These are phyloP conservation scores for Biston betularia DNA, from an alignment of 2,888 invertebrate species.

Conservation along the genomic window DNA sequence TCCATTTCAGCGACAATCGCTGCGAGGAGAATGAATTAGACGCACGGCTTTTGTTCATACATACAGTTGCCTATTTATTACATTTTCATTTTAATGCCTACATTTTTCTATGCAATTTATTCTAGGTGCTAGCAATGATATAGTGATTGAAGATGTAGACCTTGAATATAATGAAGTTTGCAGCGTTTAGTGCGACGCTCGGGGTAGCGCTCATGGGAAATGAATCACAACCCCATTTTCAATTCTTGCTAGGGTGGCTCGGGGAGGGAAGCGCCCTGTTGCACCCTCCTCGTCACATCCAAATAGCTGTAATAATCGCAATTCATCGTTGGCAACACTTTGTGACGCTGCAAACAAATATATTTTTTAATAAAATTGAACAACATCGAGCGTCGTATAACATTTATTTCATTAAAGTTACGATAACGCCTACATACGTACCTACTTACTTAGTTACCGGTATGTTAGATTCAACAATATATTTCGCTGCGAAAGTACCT, in stretches of 20 bases:
- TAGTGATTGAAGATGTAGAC: conserved; percentile 48
- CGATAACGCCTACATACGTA: conserved; percentile 1
- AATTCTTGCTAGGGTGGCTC: conserved; percentile 74
- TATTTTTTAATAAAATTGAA: conserved; percentile 34
- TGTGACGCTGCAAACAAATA: conserved; percentile 45
- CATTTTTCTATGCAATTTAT: conserved; percentile 19
- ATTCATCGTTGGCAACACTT: conserved; percentile 65
- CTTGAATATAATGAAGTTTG: conserved; percentile 67
- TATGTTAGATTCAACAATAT: background rate
- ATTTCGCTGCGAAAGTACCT: too few species aligned
- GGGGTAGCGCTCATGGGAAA: conserved; percentile 78
- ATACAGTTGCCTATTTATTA: conserved; percentile 39
- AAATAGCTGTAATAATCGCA: conserved; percentile 79
- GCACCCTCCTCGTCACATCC: conserved; percentile 82
- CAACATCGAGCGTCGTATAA: background rate
- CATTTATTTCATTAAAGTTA: conserved; percentile 8
- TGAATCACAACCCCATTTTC: conserved; percentile 85
- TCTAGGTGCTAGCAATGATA: conserved; percentile 30
- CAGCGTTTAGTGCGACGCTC: conserved; percentile 66
- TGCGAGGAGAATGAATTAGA: conserved; percentile 56
- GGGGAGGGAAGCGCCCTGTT: conserved; percentile 64
- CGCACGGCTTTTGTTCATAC: conserved; percentile 46
- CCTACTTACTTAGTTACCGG: background rate
- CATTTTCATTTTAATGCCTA: conserved; percentile 27
- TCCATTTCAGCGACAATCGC: conserved; percentile 50